Evolutionary conservation across 2,888 invertebrate genomes (phyloP).

Genomic region (Siphlonurus alternatus): DNA sequence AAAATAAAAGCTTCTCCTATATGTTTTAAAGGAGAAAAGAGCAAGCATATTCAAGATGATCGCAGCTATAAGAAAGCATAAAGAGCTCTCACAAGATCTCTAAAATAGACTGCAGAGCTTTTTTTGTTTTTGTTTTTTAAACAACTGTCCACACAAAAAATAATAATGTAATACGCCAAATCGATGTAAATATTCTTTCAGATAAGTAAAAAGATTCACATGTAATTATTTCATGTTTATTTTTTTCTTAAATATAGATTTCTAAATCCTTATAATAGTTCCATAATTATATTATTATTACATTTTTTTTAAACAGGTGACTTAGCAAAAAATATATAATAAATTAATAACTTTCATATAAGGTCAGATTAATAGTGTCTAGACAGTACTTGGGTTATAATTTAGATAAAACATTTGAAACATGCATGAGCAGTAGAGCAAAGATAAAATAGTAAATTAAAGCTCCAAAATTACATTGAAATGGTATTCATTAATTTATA

Average conservation of each 20-base stretch:
- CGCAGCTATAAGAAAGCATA: background rate
- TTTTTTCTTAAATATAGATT: background rate
- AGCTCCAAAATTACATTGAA: too few species aligned
- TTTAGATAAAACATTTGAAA: too few species aligned
- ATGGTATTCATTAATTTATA: too few species aligned
- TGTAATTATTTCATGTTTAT: background rate
- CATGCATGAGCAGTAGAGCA: too few species aligned
- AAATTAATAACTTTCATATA: too few species aligned
- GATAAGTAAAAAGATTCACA: slow-evolving; percentile 1
- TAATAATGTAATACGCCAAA: background rate
- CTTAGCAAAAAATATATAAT: too few species aligned
- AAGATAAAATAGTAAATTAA: too few species aligned
- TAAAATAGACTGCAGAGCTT: background rate
- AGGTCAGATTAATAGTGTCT: too few species aligned
- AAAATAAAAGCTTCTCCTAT: background rate
- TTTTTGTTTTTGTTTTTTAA: background rate
- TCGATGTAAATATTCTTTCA: slow-evolving; percentile 2
- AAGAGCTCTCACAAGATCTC: background rate
- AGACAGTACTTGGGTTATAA: too few species aligned
- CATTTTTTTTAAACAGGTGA: too few species aligned
- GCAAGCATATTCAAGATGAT: background rate
- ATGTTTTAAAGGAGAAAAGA: background rate
- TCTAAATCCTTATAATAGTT: background rate
- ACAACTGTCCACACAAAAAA: background rate
- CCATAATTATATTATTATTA: too few species aligned